Evolutionary conservation across 1,140 invertebrate species (phyloP).

Genomic region (Drosophila kanapiae): DNA sequence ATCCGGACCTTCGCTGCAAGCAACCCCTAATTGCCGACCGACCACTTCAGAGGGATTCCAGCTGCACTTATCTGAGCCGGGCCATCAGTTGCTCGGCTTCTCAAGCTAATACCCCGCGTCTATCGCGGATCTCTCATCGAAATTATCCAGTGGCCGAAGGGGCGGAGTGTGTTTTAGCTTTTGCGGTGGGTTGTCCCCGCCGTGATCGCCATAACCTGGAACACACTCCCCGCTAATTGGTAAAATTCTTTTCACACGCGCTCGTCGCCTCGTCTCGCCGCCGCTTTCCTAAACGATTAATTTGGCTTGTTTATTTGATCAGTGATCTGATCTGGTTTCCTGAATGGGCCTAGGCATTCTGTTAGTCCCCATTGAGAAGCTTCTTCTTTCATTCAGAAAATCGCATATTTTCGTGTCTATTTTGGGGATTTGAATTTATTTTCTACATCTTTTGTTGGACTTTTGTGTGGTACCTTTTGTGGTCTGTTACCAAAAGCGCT

Average conservation of each 20-base stretch:
- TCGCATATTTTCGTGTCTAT: constrained; percentile 40
- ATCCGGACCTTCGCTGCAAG: constrained; percentile 47
- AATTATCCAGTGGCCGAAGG: constrained; percentile 65
- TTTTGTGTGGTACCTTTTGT: constrained; percentile 28
- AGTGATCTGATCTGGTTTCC: constrained; percentile 42
- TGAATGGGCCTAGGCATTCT: constrained; percentile 38
- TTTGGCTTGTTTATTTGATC: constrained; percentile 63
- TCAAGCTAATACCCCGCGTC: constrained; percentile 47
- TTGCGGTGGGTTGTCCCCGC: constrained; percentile 25
- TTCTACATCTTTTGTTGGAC: constrained; percentile 16
- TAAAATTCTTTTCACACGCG: constrained; percentile 56
- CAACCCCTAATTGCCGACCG: constrained; percentile 78
- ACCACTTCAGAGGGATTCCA: constrained; percentile 70
- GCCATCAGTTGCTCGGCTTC: constrained; percentile 68
- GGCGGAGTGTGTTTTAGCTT: constrained; percentile 70
- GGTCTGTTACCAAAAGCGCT: constrained; percentile 43
- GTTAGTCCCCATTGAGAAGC: constrained; percentile 48
- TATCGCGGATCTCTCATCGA: constrained; percentile 64
- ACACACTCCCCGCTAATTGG: constrained; percentile 58
- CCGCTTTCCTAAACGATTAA: constrained; percentile 49
- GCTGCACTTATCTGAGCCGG: constrained; percentile 72
- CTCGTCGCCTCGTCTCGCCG: constrained; percentile 33
- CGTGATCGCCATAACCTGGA: neutral
- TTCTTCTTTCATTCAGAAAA: constrained; percentile 40
- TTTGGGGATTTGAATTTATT: constrained; percentile 49